These are phyloP conservation scores for Apostichopus parvimensis DNA, from an alignment of 35 echinoderm and acorn worm genomes.

Conservation along the genomic window DNA sequence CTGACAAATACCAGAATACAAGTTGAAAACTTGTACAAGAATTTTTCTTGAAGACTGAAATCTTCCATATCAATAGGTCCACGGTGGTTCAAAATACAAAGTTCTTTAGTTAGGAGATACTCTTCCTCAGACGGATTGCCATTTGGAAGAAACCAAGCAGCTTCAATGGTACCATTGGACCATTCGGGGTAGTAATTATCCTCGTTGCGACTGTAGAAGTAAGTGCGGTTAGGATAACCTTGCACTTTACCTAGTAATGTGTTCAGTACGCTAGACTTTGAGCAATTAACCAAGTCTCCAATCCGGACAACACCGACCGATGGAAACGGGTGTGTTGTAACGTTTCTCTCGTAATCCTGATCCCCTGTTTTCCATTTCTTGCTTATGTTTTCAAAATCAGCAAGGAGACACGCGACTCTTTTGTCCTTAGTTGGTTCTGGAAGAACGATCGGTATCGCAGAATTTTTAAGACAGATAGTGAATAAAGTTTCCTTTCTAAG, in stretches of 20 bases:
- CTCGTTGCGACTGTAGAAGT: background rate
- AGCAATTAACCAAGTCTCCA: background rate
- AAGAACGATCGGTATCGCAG: background rate
- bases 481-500: background rate
- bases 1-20: background rate
- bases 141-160: background rate
- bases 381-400: background rate
- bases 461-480: background rate
- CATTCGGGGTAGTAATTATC: background rate
- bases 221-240: background rate
- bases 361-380: background rate
- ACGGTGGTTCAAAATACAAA: background rate
- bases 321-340: background rate
- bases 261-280: conserved; percentile 5
- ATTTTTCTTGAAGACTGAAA: background rate
- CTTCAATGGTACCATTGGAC: background rate
- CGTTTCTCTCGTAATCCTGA: background rate
- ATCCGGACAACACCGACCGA: background rate
- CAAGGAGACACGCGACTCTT: background rate
- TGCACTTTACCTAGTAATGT: background rate
- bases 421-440: background rate
- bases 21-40: background rate
- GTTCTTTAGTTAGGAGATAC: background rate
- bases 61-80: background rate
- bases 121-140: background rate